Evolutionary conservation across 2,888 invertebrate genomes (phyloP).

Genomic region (Leucozona laternaria): DNA sequence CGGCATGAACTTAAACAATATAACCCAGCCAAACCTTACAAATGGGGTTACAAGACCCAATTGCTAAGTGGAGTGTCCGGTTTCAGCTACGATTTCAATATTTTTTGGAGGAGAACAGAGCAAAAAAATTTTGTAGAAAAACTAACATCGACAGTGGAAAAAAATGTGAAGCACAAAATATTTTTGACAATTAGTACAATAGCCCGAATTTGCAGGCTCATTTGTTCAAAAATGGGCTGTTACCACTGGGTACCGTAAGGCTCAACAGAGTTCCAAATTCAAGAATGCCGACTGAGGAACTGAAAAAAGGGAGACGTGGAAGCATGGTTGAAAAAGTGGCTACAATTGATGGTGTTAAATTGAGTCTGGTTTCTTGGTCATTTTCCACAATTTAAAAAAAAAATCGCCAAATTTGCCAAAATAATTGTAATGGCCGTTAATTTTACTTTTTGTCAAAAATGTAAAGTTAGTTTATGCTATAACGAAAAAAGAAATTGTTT

Average conservation of each 20-base stretch:
- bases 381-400: constrained; percentile 5
- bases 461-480: background rate
- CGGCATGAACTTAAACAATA: constrained; percentile 77
- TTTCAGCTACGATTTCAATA: constrained; percentile 79
- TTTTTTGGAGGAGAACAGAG: constrained; percentile 79
- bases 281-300: background rate
- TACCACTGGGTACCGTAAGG: constrained; percentile 55
- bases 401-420: background rate
- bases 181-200: constrained; percentile 65
- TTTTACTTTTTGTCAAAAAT: no score
- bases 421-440: background rate
- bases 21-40: constrained; percentile 79
- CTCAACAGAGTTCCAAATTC: constrained; percentile 47
- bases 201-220: constrained; percentile 44
- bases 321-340: no score
- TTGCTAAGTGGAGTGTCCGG: no score
- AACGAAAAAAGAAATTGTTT: constrained; percentile 5
- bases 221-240: constrained; percentile 40
- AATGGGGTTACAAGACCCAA: constrained; percentile 79
- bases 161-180: constrained; percentile 37
- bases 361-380: background rate
- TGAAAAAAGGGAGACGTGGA: no score
- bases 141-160: constrained; percentile 23
- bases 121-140: constrained; percentile 49
- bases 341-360: no score